phyloP scores from a whole-genome alignment of 2,888 invertebrate species.

The Ornithoptera alexandrae region DNA sequence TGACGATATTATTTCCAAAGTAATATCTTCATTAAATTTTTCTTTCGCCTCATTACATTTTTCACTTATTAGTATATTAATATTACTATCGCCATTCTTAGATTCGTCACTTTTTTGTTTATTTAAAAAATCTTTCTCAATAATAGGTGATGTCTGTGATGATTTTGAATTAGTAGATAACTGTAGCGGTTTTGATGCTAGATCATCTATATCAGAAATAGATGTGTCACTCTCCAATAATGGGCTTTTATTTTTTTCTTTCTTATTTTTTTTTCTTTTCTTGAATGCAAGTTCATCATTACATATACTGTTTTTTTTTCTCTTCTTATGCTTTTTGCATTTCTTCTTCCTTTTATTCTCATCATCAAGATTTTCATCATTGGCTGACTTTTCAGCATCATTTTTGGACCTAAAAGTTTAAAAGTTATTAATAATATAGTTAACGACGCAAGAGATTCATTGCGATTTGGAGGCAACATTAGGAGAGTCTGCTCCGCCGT shows the following conservation, averaged over 20 bases:
- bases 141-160: slow-evolving; percentile 41
- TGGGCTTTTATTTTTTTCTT: slow-evolving; percentile 76
- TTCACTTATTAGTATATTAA: slow-evolving; percentile 38
- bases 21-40: slow-evolving; percentile 43
- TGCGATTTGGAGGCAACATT: too few species aligned
- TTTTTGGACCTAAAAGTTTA: slow-evolving; percentile 41
- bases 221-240: slow-evolving; percentile 66
- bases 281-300: slow-evolving; percentile 73
- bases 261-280: slow-evolving; percentile 79
- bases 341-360: slow-evolving; percentile 75
- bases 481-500: too few species aligned
- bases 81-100: slow-evolving; percentile 53
- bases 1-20: slow-evolving; percentile 84
- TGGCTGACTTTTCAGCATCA: slow-evolving; percentile 46
- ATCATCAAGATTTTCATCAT: slow-evolving; percentile 51
- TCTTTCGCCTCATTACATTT: slow-evolving; percentile 37
- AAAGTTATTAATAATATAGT: background rate
- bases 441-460: too few species aligned
- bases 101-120: slow-evolving; percentile 36
- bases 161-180: slow-evolving; percentile 43
- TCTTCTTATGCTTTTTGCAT: slow-evolving; percentile 83
- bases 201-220: slow-evolving; percentile 62
- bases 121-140: slow-evolving; percentile 32
- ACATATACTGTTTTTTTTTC: slow-evolving; percentile 81
- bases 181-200: slow-evolving; percentile 62